Base-by-base conservation (phyloP, 2,797 vertebrate genomes). In the Spinibarbus caldwelli region DNA sequence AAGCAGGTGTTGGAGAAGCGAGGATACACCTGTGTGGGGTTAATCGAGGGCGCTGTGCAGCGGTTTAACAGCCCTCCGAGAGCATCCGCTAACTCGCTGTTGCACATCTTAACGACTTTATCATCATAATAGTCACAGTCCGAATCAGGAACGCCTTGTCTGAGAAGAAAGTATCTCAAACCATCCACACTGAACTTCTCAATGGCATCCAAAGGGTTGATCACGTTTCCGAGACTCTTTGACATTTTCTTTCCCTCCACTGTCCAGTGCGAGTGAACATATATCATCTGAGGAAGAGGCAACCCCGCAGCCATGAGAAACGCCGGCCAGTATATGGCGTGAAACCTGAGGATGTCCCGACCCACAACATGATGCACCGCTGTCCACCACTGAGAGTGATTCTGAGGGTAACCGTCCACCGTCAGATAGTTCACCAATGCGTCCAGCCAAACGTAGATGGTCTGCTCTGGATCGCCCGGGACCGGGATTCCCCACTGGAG, bases 281-380 rank as follows among this genome's bases (percentile, higher is more conserved):
- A 90, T 86, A 99, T 95, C 0, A 90, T 92, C 88, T 89, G 92
- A 0, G 98, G 98, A 3, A 96, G 96, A 0, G 94, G 93, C 87
- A 99, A 89, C 12, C 96, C 97, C 0, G 94, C 97, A 0, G 96
- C 98, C 19, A 99, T 90, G 29, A 99, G 96, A 82, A 99, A 96
- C 0, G 97, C 95, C 0, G 98, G 98, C 98, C 98, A 99, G 89
- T 99, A 99, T 80, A 99, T 88, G 1, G 97, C 96, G 0, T 99
- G 98, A 78, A 99, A 99, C 87, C 96, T 98, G 45, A 99, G 94
- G 89, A 99, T 99, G 92, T 99, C 98, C 91, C 99, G 99, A 87
- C 98, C 98, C 26, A 99, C 94, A 0, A 99, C 7, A 2, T 99
- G 98, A 83, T 90, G 94, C 0, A 83, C 95, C 0, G 84, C 89